These are phyloP conservation scores for Osmoderma eremita DNA, from an alignment of 2,888 invertebrate species.

Conservation along the genomic window DNA sequence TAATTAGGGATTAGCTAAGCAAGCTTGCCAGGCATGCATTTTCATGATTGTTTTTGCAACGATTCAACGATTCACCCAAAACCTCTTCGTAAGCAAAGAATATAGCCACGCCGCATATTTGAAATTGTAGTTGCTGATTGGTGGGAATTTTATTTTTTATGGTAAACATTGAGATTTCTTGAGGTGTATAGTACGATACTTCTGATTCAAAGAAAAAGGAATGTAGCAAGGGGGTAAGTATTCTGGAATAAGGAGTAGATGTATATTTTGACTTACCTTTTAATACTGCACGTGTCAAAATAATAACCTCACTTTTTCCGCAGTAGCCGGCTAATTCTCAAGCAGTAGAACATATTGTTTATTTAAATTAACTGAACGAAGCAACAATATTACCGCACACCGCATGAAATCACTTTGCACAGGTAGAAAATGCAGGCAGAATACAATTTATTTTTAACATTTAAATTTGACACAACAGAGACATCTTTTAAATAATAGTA, in stretches of 20 bases:
- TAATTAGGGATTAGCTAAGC: no score
- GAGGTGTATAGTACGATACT: not conserved
- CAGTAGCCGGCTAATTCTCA: not conserved
- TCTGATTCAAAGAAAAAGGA: no score
- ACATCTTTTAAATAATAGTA: conserved; percentile 6
- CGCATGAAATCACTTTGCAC: conserved; percentile 15
- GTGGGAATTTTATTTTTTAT: not conserved
- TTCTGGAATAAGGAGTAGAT: conserved; percentile 4
- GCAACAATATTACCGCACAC: conserved; percentile 15
- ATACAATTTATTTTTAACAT: conserved; percentile 31
- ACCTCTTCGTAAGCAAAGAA: conserved; percentile 4
- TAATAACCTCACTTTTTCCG: conserved; percentile 31
- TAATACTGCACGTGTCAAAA: conserved; percentile 37
- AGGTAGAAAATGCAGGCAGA: conserved; percentile 20
- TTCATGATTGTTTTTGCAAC: no score
- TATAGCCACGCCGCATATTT: conserved; percentile 17
- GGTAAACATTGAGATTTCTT: not conserved
- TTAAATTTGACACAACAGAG: conserved; percentile 14
- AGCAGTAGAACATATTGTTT: conserved; percentile 9
- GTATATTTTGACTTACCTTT: conserved; percentile 28
- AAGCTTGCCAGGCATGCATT: no score
- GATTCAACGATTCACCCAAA: no score
- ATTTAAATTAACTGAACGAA: conserved; percentile 14
- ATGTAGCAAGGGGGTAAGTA: not conserved
- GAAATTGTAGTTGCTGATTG: not conserved